Evolutionary conservation across 1,140 invertebrate species (phyloP).

Genomic region (Chironomus tepperi): DNA sequence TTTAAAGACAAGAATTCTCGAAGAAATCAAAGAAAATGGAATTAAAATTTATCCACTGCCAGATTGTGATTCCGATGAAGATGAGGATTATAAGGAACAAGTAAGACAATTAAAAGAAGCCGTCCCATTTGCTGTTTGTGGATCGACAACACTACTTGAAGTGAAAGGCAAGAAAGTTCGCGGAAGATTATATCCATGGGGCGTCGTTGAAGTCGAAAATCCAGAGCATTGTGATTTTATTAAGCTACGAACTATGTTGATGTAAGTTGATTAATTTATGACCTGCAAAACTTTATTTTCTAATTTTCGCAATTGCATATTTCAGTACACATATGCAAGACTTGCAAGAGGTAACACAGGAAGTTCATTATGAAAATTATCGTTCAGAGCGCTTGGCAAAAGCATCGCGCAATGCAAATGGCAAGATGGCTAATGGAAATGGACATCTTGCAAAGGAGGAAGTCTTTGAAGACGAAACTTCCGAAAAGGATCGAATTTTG

Average conservation of each 20-base stretch:
- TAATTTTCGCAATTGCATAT: constrained; percentile 27
- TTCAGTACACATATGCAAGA: constrained; percentile 92
- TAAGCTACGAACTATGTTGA: constrained; percentile 94
- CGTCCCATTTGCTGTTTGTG: constrained; percentile 98
- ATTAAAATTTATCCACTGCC: constrained; percentile 95
- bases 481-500: constrained; percentile 73
- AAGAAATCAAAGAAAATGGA: constrained; percentile 72
- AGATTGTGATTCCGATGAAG: constrained; percentile 90
- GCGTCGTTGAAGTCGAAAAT: constrained; percentile 99
- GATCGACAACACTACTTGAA: constrained; percentile 86
- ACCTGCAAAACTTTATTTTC: neutral
- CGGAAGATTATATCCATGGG: constrained; percentile 95
- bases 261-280: constrained; percentile 46
- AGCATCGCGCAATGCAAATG: constrained; percentile 49
- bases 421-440: neutral
- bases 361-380: constrained; percentile 96
- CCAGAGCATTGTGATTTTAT: constrained; percentile 98
- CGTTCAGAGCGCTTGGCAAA: constrained; percentile 77
- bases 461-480: constrained; percentile 32
- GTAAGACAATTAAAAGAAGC: constrained; percentile 85
- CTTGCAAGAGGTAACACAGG: constrained; percentile 88
- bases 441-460: neutral
- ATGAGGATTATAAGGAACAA: constrained; percentile 90
- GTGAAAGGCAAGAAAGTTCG: constrained; percentile 81
- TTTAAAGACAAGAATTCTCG: constrained; percentile 79